These are phyloP conservation scores for Styela clava DNA, from an alignment of 23 tunicate species.

Conservation along the genomic window DNA sequence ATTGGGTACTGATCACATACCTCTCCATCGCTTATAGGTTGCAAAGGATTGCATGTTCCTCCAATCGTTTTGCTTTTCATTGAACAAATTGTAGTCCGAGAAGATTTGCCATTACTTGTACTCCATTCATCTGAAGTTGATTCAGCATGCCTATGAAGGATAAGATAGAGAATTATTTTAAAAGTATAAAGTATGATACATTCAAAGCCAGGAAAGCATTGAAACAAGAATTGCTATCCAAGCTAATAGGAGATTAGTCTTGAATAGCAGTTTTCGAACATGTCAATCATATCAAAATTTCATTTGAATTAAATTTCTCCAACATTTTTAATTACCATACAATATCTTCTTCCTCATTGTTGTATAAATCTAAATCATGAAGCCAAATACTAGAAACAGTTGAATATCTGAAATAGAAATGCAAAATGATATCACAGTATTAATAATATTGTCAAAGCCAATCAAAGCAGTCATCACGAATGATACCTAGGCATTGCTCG, in stretches of 20 bases:
- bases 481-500: too few species aligned
- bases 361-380: neutral
- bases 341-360: neutral
- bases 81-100: neutral
- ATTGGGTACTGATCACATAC: slow-evolving; percentile 4
- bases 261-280: too few species aligned
- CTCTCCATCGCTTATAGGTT: slow-evolving; percentile 12
- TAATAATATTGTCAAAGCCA: too few species aligned
- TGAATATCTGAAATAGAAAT: neutral
- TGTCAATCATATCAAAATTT: too few species aligned
- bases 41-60: neutral
- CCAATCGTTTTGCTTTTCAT: neutral
- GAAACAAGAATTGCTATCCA: too few species aligned
- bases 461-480: too few species aligned
- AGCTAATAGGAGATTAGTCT: too few species aligned
- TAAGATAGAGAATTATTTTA: neutral
- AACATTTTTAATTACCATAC: slow-evolving; percentile 7
- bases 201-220: too few species aligned
- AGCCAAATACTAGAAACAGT: neutral
- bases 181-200: neutral
- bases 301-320: too few species aligned
- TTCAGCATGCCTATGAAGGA: neutral
- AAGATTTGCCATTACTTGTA: neutral
- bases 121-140: neutral
- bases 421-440: neutral